Percentiles rank a stretch among this genome's conserved stretches.
Conservation (phyloP, 2,113 vertebrate species). For the Puffinus mauretanicus region DNA sequence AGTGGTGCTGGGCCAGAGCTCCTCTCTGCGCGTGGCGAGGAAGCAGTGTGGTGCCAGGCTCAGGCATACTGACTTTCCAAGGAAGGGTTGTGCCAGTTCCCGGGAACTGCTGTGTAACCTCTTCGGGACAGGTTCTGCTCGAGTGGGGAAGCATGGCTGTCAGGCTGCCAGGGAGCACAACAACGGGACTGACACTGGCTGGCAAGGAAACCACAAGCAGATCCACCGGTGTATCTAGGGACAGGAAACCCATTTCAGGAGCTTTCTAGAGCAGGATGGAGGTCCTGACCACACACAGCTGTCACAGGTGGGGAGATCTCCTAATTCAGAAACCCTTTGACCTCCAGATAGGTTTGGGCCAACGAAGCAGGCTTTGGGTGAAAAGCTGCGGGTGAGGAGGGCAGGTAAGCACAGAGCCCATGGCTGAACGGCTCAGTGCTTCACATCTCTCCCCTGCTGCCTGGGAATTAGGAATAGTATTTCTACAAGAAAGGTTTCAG, state of each 20-base stretch:
- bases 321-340: not conserved
- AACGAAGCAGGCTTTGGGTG: not conserved
- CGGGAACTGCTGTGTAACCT: not conserved
- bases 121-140: not conserved
- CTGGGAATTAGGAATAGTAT: not conserved
- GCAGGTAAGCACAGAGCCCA: not conserved
- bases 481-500: not conserved
- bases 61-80: not conserved
- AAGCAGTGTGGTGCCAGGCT: not conserved
- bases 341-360: not conserved
- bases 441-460: not conserved
- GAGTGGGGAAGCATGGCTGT: rapidly evolving
- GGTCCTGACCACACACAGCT: not conserved
- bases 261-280: not conserved
- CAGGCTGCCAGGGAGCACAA: not conserved
- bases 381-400: not conserved
- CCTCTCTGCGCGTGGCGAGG: rapidly evolving
- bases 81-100: not conserved
- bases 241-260: not conserved
- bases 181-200: rapidly evolving
- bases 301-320: not conserved
- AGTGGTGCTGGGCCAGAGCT: not conserved
- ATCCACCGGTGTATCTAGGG: rapidly evolving
- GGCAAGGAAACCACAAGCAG: not conserved
- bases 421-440: not conserved